phyloP scores from a whole-genome alignment of 2,113 vertebrate genomes.

The Tamias sibiricus region DNA sequence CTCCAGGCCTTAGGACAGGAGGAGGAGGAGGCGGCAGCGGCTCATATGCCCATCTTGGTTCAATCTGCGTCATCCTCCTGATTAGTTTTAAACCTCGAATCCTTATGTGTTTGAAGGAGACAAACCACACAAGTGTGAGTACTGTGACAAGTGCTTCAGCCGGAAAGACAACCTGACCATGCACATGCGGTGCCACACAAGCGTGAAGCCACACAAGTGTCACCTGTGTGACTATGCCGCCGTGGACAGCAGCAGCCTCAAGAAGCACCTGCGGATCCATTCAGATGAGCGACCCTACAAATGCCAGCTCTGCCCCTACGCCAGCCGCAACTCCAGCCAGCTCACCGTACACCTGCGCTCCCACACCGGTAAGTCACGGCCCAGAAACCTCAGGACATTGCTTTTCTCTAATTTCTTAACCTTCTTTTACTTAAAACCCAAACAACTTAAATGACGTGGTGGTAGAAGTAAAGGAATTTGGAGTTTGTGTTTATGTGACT shows the following conservation, averaged over 20 bases:
- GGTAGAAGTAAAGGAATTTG: neutral
- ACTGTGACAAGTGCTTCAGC: slow-evolving; percentile 96
- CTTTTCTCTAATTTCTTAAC: neutral
- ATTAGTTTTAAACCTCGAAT: neutral
- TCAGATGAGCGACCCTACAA: slow-evolving; percentile 96
- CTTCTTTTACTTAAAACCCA: neutral
- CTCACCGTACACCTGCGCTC: slow-evolving; percentile 97
- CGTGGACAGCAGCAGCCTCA: slow-evolving; percentile 97
- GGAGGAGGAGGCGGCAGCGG: too few species aligned
- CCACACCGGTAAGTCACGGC: slow-evolving; percentile 88
- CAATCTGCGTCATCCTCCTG: accelerated
- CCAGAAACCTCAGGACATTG: neutral
- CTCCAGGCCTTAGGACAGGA: neutral
- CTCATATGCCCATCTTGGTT: neutral
- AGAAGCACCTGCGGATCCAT: slow-evolving; percentile 98
- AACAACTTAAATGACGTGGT: neutral
- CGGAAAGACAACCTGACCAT: slow-evolving; percentile 97
- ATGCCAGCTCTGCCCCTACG: slow-evolving; percentile 98
- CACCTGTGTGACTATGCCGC: slow-evolving; percentile 96
- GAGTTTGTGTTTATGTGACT: neutral
- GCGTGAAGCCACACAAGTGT: slow-evolving; percentile 97
- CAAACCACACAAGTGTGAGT: slow-evolving; percentile 96
- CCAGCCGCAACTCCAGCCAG: slow-evolving; percentile 98
- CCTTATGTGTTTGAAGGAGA: slow-evolving; percentile 89
- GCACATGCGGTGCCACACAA: slow-evolving; percentile 96